A percentile compares a stretch with the other conserved stretches of the same genome.
Evolutionary conservation across 1,140 invertebrate species (phyloP).

Genomic region (Micrasema minimum): DNA sequence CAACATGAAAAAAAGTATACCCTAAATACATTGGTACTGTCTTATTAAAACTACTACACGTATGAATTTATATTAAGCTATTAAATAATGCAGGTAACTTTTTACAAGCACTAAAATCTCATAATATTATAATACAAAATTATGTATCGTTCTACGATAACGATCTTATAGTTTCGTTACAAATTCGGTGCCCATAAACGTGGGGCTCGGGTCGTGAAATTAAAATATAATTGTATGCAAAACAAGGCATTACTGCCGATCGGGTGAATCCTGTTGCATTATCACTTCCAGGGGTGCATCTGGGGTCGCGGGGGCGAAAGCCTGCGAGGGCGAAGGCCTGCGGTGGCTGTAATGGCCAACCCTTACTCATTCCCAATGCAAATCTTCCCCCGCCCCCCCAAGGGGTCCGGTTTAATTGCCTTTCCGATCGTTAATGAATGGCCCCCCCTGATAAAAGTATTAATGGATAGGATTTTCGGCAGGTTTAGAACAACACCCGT

Average conservation of each 20-base stretch:
- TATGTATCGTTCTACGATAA: no score
- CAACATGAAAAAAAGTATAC: no score
- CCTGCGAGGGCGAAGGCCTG: constrained; percentile 33
- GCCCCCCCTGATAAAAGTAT: constrained; percentile 52
- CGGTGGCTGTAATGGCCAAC: constrained; percentile 47
- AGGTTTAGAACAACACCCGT: constrained; percentile 40
- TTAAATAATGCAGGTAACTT: no score
- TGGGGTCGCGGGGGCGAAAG: constrained; percentile 1
- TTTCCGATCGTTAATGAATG: constrained; percentile 54
- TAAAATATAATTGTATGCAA: constrained; percentile 37
- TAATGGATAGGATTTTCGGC: constrained; percentile 50
- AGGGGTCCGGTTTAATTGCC: constrained; percentile 51
- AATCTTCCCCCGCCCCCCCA: constrained; percentile 46
- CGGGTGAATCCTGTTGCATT: constrained; percentile 19
- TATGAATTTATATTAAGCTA: no score
- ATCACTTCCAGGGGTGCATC: constrained; percentile 17
- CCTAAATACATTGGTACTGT: no score
- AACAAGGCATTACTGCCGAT: constrained; percentile 12
- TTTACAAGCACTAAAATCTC: no score
- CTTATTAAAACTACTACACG: no score
- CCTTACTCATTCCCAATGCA: constrained; percentile 51
- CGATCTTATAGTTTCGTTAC: neutral
- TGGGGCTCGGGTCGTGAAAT: constrained; percentile 25
- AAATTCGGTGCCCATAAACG: constrained; percentile 4
- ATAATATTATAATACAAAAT: no score